A percentile compares a stretch with the other conserved stretches of the same genome.
phyloP scores from a whole-genome alignment of 2,888 invertebrate species.

The Salticus scenicus region DNA sequence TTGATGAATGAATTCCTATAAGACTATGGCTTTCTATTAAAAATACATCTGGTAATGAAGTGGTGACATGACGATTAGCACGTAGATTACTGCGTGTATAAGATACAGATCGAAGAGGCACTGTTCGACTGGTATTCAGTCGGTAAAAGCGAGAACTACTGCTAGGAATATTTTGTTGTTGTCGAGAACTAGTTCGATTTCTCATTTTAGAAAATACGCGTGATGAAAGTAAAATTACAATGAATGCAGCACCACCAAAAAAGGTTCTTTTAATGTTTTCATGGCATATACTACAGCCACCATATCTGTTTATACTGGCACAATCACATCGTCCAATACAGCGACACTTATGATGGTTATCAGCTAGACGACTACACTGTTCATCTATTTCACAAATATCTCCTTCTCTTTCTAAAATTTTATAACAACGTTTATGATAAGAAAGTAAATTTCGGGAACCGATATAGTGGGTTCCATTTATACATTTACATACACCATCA shows the following conservation, averaged over 20 bases:
- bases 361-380: constrained; percentile 65
- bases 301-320: constrained; percentile 45
- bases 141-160: constrained; percentile 40
- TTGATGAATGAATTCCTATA: constrained; percentile 49
- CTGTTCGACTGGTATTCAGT: constrained; percentile 57
- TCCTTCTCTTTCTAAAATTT: constrained; percentile 61
- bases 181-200: constrained; percentile 37
- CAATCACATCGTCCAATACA: constrained; percentile 63
- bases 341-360: constrained; percentile 64
- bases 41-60: constrained; percentile 64
- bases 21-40: constrained; percentile 59
- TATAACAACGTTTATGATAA: constrained; percentile 56
- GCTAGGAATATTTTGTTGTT: constrained; percentile 36
- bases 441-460: constrained; percentile 63
- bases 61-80: constrained; percentile 38
- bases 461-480: constrained; percentile 66
- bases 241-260: constrained; percentile 65
- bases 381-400: constrained; percentile 66
- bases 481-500: constrained; percentile 61
- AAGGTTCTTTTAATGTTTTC: constrained; percentile 67
- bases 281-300: constrained; percentile 61
- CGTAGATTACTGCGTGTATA: constrained; percentile 43
- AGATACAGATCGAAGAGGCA: constrained; percentile 57
- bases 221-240: constrained; percentile 48
- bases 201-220: constrained; percentile 56